A percentile compares a stretch with the other conserved stretches of the same genome.
Conservation (phyloP, 1,140 invertebrate genomes). For the Chelonus insularis region DNA sequence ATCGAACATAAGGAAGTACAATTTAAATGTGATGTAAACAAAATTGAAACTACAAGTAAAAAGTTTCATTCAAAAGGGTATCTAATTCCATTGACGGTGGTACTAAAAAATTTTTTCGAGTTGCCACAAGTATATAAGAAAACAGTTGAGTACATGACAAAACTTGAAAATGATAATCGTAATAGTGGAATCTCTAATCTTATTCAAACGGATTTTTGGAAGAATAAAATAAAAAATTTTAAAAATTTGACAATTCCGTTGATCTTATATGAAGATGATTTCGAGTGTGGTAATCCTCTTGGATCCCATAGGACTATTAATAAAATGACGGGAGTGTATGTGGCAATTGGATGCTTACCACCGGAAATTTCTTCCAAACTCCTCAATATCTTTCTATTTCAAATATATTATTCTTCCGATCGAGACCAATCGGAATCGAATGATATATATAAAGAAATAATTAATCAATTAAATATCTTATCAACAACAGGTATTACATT, state of each 20-base stretch:
- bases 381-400: slow-evolving; percentile 29
- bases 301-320: slow-evolving; percentile 27
- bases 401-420: slow-evolving; percentile 31
- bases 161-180: too few species aligned
- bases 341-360: slow-evolving; percentile 31
- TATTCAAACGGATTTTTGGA: slow-evolving; percentile 27
- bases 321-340: slow-evolving; percentile 31
- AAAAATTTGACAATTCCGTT: slow-evolving; percentile 24
- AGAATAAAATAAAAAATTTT: background rate
- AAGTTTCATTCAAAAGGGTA: too few species aligned
- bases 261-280: slow-evolving; percentile 32
- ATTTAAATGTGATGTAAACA: too few species aligned
- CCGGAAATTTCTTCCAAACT: slow-evolving; percentile 24
- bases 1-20: too few species aligned
- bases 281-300: slow-evolving; percentile 31
- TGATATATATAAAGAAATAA: slow-evolving; percentile 17
- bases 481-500: slow-evolving; percentile 27
- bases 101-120: too few species aligned
- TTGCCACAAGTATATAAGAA: too few species aligned
- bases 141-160: too few species aligned
- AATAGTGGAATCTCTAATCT: slow-evolving; percentile 26
- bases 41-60: too few species aligned
- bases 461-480: slow-evolving; percentile 32
- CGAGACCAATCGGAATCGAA: slow-evolving; percentile 14
- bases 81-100: too few species aligned